Evolutionary conservation across 2,888 invertebrate genomes (phyloP).

Genomic region (Acronicta psi): DNA sequence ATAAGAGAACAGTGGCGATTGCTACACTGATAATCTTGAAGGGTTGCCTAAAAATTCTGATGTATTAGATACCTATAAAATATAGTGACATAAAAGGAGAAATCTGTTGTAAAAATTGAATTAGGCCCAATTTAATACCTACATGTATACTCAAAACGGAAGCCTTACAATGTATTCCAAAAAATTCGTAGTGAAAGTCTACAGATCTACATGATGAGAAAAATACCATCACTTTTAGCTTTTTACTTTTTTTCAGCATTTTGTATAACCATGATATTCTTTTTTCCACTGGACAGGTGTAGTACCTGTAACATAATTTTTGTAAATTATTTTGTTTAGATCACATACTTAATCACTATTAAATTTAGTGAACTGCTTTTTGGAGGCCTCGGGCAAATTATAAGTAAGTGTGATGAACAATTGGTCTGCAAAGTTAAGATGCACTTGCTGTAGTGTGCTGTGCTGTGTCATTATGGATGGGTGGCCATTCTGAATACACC

Average conservation of each 20-base stretch:
- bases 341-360: no score
- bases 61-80: no score
- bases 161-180: constrained; percentile 96
- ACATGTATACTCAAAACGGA: constrained; percentile 98
- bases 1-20: no score
- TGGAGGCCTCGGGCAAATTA: no score
- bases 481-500: no score
- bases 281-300: constrained; percentile 97
- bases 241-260: constrained; percentile 97
- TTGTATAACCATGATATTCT: constrained; percentile 97
- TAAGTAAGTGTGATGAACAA: no score
- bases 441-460: no score
- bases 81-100: no score
- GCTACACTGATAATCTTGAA: no score
- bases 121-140: constrained; percentile 74
- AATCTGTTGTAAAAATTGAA: neutral
- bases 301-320: constrained; percentile 89
- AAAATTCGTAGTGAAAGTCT: constrained; percentile 97
- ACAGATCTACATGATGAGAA: constrained; percentile 99
- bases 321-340: neutral
- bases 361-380: neutral
- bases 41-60: no score
- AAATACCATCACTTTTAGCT: constrained; percentile 98
- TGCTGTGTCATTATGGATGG: no score
- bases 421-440: no score